Evolutionary conservation across 2,797 vertebrate species (phyloP), one percentile per base, ranked within the genome.

Genomic region (Eupleurogrammus muticus): DNA sequence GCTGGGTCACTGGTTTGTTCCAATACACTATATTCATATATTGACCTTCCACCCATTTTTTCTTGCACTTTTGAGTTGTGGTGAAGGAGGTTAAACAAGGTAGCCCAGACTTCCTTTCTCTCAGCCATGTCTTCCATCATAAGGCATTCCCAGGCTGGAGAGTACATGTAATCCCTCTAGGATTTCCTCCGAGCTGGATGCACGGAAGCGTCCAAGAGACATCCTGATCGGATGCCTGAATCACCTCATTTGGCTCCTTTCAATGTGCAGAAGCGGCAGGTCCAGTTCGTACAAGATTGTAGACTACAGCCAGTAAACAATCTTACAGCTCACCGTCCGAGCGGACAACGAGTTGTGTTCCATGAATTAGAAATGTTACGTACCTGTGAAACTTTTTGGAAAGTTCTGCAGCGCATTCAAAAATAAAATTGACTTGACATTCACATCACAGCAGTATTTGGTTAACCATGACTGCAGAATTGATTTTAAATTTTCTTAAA

Each of bases 71-170:
- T 19, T 21, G 11, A 20, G 9, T 61, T 13, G 20, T 58, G 9
- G 5, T 49, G 32, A 52, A 66, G 11, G 17, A 42, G 35, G 42
- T 21, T 60, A 59, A 56, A 59, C 10, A 11, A 55, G 32, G 54
- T 44, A 21, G 23, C 6, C 20, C 47, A 56, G 19, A 53, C 23
- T 1, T 57, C 44, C 7, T 6, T 50, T 53, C 44, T 42, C 34
- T 47, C 44, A 60, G 17, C 42, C 19, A 47, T 4, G 23, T 35
- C 53, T 72, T 72, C 17, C 48, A 24, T 75, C 24, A 61, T 54
- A 40, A 73, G 65, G 46, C 50, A 61, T 64, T 72, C 46, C 23
- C 17, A 56, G 46, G 54, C 64, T 69, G 72, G 73, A 72, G 68
- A 46, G 60, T 44, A 62, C 52, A 52, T 42, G 46, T 76, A 68